Evolutionary conservation across 2,797 vertebrate genomes (phyloP).

Genomic region (Salarias fasciatus): DNA sequence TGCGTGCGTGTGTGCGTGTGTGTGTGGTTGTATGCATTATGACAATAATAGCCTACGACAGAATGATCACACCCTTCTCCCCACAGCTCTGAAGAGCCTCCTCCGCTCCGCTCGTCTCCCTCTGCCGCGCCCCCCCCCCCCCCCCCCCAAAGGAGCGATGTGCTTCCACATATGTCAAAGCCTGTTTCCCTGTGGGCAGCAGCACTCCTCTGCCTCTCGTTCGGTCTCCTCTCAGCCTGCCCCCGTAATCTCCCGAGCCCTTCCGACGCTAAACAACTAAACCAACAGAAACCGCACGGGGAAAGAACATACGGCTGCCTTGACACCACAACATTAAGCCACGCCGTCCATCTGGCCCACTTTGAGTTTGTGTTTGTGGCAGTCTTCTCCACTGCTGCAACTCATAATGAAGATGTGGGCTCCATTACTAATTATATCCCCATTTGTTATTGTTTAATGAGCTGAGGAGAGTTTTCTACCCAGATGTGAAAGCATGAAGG

Average conservation of each 20-base stretch:
- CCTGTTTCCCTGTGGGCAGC: slow-evolving; percentile 69
- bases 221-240: slow-evolving; percentile 27
- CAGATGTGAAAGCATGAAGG: slow-evolving; percentile 15
- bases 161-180: slow-evolving; percentile 76
- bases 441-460: slow-evolving; percentile 43
- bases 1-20: slow-evolving; percentile 12
- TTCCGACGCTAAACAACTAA: slow-evolving; percentile 27
- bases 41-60: slow-evolving; percentile 73
- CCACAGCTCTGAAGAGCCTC: slow-evolving; percentile 65
- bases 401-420: slow-evolving; percentile 19
- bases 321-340: slow-evolving; percentile 44
- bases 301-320: slow-evolving; percentile 37
- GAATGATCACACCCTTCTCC: slow-evolving; percentile 78
- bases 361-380: slow-evolving; percentile 17
- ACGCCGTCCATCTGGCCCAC: slow-evolving; percentile 46
- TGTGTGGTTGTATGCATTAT: slow-evolving; percentile 32
- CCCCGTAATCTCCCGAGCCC: slow-evolving; percentile 38
- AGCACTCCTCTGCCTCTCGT: slow-evolving; percentile 49
- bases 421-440: slow-evolving; percentile 36
- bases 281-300: slow-evolving; percentile 36
- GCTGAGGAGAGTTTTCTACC: slow-evolving; percentile 25
- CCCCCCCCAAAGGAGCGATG: slow-evolving; percentile 63
- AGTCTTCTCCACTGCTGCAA: not conserved
- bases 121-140: too few species aligned
- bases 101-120: slow-evolving; percentile 39